Evolutionary conservation across 2,113 vertebrate species (phyloP), one percentile per base, ranked within the genome.

Genomic region (Tringa solitaria): DNA sequence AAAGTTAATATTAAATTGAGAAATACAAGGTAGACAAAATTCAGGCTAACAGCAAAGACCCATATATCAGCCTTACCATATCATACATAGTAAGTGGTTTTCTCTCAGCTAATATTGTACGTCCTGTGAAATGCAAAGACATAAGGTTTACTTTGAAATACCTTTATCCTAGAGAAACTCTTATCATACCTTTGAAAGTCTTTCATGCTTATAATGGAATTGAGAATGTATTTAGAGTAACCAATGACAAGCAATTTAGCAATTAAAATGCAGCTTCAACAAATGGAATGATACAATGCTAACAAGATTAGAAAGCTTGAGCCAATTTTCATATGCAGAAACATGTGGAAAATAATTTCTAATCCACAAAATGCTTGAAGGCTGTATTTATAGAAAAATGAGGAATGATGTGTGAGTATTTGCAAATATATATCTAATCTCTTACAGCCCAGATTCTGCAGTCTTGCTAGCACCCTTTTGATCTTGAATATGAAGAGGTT

Each of bases 211-310:
- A 27, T 80, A 94, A 94, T 68, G 46, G 80, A 93, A 82, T 70
- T 72, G 83, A 64, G 57, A 91, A 93, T 87, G 53, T 90, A 72
- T 76, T 97, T 88, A 84, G 50, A 94, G 30, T 77, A 94, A 84
- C 84, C 86, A 91, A 61, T 43, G 89, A 84, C 72, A 91, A 88
- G 68, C 11, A 91, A 90, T 93, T 93, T 91, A 88, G 78, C 84
- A 96, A 97, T 97, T 97, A 97, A 96, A 97, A 94, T 96, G 65
- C 35, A 84, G 33, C 61, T 89, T 94, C 75, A 88, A 79, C 68
- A 94, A 97, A 95, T 78, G 43, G 70, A 91, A 94, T 69, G 88
- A 69, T 78, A 75, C 50, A 88, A 91, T 79, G 65, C 46, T 96
- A 97, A 96, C 81, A 91, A 96, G 93, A 96, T 97, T 96, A 93